These are phyloP conservation scores for Nemopilema nomurai DNA, from an alignment of 30 jellyfish, hydroid and myxozoan species.

Conservation along the genomic window DNA sequence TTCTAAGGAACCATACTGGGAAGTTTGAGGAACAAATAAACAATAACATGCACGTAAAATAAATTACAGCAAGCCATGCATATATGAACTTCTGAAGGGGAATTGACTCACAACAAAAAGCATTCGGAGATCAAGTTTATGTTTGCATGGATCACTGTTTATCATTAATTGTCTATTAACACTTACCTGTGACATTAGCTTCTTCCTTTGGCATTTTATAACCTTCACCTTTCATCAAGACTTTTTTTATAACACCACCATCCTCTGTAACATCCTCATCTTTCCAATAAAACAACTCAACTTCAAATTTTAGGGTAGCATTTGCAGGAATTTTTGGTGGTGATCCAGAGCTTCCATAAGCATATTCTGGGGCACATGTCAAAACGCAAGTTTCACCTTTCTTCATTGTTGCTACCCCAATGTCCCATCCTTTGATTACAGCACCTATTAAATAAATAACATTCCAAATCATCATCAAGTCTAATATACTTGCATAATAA, in stretches of 20 bases:
- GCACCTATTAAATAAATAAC: constrained; percentile 27
- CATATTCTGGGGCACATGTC: constrained; percentile 84
- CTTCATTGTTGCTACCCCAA: constrained; percentile 89
- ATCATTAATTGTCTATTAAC: neutral
- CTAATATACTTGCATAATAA: too few species aligned
- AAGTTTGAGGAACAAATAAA: too few species aligned
- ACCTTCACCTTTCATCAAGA: constrained; percentile 82
- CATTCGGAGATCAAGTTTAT: neutral
- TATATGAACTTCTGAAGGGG: too few species aligned
- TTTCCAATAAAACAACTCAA: constrained; percentile 77
- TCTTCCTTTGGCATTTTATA: constrained; percentile 81
- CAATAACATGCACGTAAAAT: too few species aligned
- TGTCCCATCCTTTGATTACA: constrained; percentile 97
- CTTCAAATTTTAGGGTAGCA: constrained; percentile 82
- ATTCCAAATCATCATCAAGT: neutral
- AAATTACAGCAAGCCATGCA: too few species aligned
- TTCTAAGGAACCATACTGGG: too few species aligned
- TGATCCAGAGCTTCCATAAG: constrained; percentile 86
- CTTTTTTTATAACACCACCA: constrained; percentile 76
- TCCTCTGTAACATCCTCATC: constrained; percentile 83
- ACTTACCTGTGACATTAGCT: constrained; percentile 68
- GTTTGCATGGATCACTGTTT: neutral
- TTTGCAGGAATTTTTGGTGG: constrained; percentile 94
- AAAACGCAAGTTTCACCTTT: constrained; percentile 82
- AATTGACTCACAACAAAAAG: too few species aligned